Percentiles rank a stretch among this genome's conserved stretches.
These are phyloP conservation scores for Alauda arvensis DNA, from an alignment of 2,797 vertebrate genomes.

Conservation along the genomic window DNA sequence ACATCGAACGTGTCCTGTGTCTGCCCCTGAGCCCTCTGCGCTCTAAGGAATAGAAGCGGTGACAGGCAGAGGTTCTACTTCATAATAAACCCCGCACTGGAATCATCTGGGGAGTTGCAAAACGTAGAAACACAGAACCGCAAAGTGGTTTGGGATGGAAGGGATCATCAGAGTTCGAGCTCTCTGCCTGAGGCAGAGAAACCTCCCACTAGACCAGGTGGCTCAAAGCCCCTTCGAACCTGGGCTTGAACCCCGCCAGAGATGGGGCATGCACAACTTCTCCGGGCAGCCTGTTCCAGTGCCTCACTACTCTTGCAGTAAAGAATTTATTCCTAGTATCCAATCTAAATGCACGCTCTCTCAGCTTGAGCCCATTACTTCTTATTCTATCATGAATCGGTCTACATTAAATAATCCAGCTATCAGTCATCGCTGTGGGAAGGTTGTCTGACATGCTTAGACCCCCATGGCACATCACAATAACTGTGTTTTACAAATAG, in stretches of 20 bases:
- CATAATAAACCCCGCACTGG: background rate
- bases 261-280: background rate
- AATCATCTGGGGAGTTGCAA: background rate
- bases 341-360: background rate
- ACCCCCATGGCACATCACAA: background rate
- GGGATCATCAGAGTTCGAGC: background rate
- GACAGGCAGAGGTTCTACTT: background rate
- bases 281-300: background rate
- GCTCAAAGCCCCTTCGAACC: background rate
- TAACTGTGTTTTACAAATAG: background rate
- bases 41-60: rapidly evolving
- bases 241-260: rapidly evolving
- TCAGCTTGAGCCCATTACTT: background rate
- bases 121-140: background rate
- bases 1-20: no score
- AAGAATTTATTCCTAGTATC: background rate
- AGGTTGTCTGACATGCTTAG: background rate
- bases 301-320: background rate
- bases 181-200: background rate
- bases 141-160: background rate
- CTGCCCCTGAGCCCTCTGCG: background rate
- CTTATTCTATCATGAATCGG: background rate
- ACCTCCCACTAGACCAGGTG: background rate
- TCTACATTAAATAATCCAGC: background rate
- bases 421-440: background rate